These are phyloP conservation scores for Drosophila carrolli DNA, from an alignment of 1,140 invertebrate genomes.

Conservation along the genomic window DNA sequence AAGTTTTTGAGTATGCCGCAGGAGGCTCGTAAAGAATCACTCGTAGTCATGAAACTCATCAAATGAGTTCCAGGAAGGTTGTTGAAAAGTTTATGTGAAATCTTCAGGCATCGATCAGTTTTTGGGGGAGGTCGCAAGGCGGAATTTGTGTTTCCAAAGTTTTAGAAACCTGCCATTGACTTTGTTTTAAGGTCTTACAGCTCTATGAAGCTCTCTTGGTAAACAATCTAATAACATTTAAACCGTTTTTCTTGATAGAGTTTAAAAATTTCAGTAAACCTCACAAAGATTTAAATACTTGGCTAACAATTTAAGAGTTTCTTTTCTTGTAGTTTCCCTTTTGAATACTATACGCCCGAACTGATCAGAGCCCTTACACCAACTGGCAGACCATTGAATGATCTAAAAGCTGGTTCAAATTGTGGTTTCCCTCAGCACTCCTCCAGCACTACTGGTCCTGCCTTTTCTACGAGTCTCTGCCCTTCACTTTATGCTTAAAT, in stretches of 20 bases:
- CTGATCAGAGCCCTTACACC: slow-evolving; percentile 14
- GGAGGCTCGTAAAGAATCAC: slow-evolving; percentile 24
- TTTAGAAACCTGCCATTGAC: neutral
- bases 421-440: neutral
- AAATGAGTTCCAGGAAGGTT: slow-evolving; percentile 37
- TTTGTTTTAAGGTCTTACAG: neutral
- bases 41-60: slow-evolving; percentile 29
- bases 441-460: neutral
- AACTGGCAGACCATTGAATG: slow-evolving; percentile 24
- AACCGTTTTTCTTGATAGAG: neutral
- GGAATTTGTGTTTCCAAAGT: slow-evolving; percentile 4
- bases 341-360: slow-evolving; percentile 15
- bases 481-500: slow-evolving; percentile 28
- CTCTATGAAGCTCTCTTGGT: neutral
- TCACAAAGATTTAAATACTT: neutral
- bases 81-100: slow-evolving; percentile 2
- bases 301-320: slow-evolving; percentile 2
- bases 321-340: neutral
- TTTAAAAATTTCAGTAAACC: neutral
- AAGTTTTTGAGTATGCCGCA: slow-evolving; percentile 33
- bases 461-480: slow-evolving; percentile 30
- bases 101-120: neutral
- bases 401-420: slow-evolving; percentile 6
- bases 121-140: neutral
- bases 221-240: neutral